A percentile compares a stretch with the other conserved stretches of the same genome.
Conservation (phyloP, 2,797 vertebrate species). For the Pteropus rufus region DNA sequence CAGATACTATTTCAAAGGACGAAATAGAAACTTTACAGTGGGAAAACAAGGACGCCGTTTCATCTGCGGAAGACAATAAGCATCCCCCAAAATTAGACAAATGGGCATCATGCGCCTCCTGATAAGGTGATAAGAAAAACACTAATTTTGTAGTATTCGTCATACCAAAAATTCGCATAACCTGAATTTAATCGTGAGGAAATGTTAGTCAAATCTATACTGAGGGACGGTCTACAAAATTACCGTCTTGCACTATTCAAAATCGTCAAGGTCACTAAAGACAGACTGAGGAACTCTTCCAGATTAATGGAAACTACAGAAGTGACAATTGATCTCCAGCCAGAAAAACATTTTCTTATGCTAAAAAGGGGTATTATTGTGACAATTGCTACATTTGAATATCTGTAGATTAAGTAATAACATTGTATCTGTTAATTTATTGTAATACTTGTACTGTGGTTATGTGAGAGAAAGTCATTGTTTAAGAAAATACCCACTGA, state of each 20-base stretch:
- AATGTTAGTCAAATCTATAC: background rate
- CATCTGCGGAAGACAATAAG: background rate
- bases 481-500: background rate
- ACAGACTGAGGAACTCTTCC: background rate
- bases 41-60: background rate
- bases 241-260: constrained; percentile 4
- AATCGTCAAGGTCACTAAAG: constrained; percentile 14
- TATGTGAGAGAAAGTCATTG: background rate
- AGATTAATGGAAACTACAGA: constrained; percentile 8
- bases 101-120: background rate
- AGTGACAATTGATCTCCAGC: background rate
- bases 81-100: background rate
- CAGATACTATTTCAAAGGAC: background rate
- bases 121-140: background rate
- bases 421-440: background rate
- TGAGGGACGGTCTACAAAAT: constrained; percentile 8
- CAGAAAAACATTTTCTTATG: background rate
- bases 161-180: background rate
- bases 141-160: background rate
- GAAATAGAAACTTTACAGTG: background rate
- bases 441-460: background rate
- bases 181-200: background rate
- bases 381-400: background rate
- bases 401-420: background rate
- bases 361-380: background rate